Evolutionary conservation across 2,888 invertebrate species (phyloP).

Genomic region (Dichetophora obliterata): DNA sequence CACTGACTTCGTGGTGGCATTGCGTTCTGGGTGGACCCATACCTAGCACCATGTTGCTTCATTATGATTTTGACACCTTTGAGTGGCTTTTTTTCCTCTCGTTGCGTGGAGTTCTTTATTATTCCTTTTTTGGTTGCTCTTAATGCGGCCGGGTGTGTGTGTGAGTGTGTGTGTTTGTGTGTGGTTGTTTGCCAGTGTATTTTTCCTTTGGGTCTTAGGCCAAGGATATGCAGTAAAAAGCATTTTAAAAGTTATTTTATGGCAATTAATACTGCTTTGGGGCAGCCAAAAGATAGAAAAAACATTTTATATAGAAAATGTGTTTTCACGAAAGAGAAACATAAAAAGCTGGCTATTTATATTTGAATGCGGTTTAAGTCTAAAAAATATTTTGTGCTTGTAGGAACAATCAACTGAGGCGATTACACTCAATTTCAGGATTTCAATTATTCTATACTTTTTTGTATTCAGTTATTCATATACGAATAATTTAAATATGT

Average conservation of each 20-base stretch:
- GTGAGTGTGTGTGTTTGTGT: constrained; percentile 28
- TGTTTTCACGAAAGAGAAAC: background rate
- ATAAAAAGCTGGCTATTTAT: background rate
- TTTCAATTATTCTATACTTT: too few relatives aligned
- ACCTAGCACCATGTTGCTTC: constrained; percentile 28
- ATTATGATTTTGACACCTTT: constrained; percentile 57
- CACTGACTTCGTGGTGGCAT: background rate
- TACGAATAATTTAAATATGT: too few relatives aligned
- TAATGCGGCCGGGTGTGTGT: constrained; percentile 34
- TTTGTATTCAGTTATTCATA: too few relatives aligned
- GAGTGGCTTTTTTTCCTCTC: background rate
- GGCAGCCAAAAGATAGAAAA: constrained; percentile 47
- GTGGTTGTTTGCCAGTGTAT: background rate
- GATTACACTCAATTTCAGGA: too few relatives aligned
- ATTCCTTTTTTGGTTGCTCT: constrained; percentile 16
- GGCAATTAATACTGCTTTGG: constrained; percentile 65
- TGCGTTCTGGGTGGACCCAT: constrained; percentile 5
- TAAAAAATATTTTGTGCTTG: background rate
- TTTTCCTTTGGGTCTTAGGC: constrained; percentile 23
- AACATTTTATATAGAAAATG: constrained; percentile 3
- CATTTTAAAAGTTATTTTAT: constrained; percentile 67
- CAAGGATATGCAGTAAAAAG: constrained; percentile 62
- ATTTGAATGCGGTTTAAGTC: background rate
- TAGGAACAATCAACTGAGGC: too few relatives aligned
- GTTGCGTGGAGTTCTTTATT: constrained; percentile 2